Percentiles rank a stretch among this genome's conserved stretches.
Conservation (phyloP, 2,797 vertebrate genomes). For the Hoplostethus mediterraneus region DNA sequence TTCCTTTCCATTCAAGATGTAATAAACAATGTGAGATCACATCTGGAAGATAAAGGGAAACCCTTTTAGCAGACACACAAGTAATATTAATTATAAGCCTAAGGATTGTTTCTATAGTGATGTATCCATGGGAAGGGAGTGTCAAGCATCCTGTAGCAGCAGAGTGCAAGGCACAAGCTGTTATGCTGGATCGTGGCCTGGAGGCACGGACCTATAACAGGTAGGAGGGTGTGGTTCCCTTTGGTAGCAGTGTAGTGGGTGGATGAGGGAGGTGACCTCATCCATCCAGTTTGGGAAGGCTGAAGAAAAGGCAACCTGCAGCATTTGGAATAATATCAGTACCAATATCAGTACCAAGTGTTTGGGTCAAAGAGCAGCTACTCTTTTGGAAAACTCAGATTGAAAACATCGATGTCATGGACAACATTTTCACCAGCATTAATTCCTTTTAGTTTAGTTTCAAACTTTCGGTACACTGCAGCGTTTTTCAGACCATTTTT, state of each 20-base stretch:
- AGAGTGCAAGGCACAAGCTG: neutral
- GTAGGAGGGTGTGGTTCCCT: no score
- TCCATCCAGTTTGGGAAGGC: no score
- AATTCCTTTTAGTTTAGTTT: constrained; percentile 21
- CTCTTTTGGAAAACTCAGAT: neutral
- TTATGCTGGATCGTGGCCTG: constrained; percentile 12
- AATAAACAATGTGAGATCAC: neutral
- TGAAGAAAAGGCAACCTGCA: no score
- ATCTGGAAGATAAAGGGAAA: neutral
- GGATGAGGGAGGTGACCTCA: no score
- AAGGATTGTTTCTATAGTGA: neutral
- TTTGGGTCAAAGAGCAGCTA: no score
- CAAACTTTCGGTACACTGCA: no score
- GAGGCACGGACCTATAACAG: no score
- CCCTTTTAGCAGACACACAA: neutral
- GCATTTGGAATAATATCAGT: no score
- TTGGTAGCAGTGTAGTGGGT: no score
- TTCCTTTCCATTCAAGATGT: neutral
- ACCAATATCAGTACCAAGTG: no score
- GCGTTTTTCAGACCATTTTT: no score
- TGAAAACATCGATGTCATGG: neutral
- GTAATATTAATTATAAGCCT: neutral
- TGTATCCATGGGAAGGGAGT: neutral
- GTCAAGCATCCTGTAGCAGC: no score
- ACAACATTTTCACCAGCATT: constrained; percentile 13